A percentile compares a stretch with the other conserved stretches of the same genome.
phyloP scores from a whole-genome alignment of 2,113 vertebrate genomes.

The Vimba vimba region DNA sequence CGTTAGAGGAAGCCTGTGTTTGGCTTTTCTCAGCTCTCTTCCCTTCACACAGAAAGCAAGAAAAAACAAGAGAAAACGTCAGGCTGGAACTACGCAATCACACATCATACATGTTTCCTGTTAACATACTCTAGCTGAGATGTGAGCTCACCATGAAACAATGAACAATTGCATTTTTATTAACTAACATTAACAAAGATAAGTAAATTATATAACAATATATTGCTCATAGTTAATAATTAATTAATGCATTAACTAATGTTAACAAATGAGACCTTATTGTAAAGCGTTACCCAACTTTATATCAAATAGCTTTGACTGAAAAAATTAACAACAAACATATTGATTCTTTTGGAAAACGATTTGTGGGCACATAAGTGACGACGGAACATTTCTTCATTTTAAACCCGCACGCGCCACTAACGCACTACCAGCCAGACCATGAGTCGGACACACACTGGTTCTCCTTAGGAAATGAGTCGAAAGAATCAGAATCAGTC shows the following conservation, averaged over 20 bases:
- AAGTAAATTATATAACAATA: no score
- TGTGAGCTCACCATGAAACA: not conserved
- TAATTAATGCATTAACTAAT: no score
- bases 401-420: not conserved
- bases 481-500: not conserved
- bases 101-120: not conserved
- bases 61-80: slow-evolving; percentile 64
- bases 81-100: slow-evolving; percentile 49
- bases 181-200: no score
- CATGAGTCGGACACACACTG: not conserved
- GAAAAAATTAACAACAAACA: not conserved
- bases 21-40: slow-evolving; percentile 76
- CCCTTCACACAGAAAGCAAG: slow-evolving; percentile 67
- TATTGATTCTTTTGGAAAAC: not conserved
- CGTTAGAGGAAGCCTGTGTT: slow-evolving; percentile 76
- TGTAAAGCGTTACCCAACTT: no score
- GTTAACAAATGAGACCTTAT: no score
- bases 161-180: no score
- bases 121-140: not conserved
- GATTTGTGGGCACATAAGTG: not conserved
- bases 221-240: no score
- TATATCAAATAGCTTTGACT: not conserved
- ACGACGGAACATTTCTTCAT: not conserved
- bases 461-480: not conserved
- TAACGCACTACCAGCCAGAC: not conserved